Evolutionary conservation across 2,113 vertebrate genomes (phyloP).

Genomic region (Prinia subflava): DNA sequence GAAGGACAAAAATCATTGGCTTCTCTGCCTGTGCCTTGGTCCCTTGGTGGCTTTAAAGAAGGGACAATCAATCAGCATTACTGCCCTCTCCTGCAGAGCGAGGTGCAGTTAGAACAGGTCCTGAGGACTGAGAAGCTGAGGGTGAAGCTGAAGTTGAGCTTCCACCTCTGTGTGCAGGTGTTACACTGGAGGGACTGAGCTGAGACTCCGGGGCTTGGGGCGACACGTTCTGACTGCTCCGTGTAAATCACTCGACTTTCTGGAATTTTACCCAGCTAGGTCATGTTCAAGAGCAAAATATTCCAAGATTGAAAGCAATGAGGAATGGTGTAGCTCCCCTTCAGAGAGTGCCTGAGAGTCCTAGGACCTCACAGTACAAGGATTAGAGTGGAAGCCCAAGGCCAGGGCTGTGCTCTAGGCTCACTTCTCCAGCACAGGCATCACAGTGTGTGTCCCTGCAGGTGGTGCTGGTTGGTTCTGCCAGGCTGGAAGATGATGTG

Average conservation of each 20-base stretch:
- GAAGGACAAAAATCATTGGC: background rate
- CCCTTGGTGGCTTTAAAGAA: background rate
- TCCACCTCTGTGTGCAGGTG: background rate
- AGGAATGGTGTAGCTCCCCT: background rate
- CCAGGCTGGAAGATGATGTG: background rate
- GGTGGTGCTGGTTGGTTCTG: background rate
- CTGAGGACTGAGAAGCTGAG: background rate
- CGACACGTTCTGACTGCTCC: rapidly evolving
- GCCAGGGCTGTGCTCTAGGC: background rate
- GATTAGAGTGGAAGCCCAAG: background rate
- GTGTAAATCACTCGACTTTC: background rate
- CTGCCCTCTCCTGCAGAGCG: background rate
- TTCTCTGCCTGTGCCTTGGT: background rate
- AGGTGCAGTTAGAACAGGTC: background rate
- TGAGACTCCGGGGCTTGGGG: background rate
- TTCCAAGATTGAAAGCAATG: background rate
- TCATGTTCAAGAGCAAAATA: background rate
- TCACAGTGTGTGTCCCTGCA: rapidly evolving
- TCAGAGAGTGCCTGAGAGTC: background rate
- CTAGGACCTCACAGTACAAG: background rate
- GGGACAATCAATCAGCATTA: background rate
- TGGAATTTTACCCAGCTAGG: background rate
- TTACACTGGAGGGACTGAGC: background rate
- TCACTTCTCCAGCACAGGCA: background rate
- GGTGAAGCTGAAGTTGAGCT: background rate